Conservation (phyloP, 2,797 vertebrate species). For the Tolypeutes matacus region DNA sequence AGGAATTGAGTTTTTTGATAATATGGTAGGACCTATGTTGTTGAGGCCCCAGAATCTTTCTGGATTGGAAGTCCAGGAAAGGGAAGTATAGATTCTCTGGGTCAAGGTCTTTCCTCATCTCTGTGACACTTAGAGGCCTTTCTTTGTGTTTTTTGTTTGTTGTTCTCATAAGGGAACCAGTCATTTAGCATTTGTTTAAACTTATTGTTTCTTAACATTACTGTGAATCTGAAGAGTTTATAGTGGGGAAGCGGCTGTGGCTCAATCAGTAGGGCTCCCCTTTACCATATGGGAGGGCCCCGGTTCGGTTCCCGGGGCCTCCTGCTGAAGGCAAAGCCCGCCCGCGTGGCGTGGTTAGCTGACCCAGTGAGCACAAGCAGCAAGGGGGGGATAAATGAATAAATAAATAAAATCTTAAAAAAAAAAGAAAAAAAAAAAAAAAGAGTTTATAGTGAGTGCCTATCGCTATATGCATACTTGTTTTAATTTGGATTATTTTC, state of each 20-base stretch:
- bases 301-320: no score
- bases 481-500: background rate
- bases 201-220: conserved; percentile 25
- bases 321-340: no score
- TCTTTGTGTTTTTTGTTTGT: background rate
- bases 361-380: no score
- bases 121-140: background rate
- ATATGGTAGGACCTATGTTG: background rate
- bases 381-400: no score
- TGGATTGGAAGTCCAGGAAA: background rate
- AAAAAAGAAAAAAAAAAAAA: no score
- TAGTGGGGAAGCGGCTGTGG: no score
- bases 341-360: no score
- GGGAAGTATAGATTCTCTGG: background rate
- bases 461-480: background rate
- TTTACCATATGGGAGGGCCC: no score
- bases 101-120: conserved; percentile 29
- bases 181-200: conserved; percentile 17
- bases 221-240: conserved; percentile 44
- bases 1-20: conserved; percentile 8
- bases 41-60: background rate
- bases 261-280: no score
- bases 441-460: conserved; percentile 23
- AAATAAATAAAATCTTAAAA: no score
- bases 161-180: background rate